Evolutionary conservation across 2,113 vertebrate genomes (phyloP).

Genomic region (Psittacara wagleri): DNA sequence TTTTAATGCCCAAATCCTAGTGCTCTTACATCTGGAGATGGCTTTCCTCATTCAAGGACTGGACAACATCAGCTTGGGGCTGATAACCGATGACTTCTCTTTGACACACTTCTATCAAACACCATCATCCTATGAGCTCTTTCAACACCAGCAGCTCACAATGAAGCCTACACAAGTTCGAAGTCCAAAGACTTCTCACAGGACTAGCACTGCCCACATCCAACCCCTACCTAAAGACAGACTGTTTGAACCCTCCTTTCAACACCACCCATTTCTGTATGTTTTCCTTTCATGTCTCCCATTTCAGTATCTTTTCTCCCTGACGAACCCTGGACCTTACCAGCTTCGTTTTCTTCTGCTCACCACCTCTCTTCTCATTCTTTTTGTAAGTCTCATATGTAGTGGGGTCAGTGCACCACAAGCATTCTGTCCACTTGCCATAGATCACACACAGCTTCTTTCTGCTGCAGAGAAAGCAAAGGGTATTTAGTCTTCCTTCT

Average conservation of each 20-base stretch:
- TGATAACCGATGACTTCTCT: neutral
- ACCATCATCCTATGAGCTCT: neutral
- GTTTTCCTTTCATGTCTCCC: neutral
- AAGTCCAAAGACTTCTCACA: neutral
- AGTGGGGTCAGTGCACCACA: constrained; percentile 89
- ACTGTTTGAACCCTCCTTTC: neutral
- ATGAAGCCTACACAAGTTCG: neutral
- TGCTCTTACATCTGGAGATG: neutral
- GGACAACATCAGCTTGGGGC: neutral
- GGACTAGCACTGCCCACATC: neutral
- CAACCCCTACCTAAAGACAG: neutral
- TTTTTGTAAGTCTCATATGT: constrained; percentile 84
- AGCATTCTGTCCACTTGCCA: constrained; percentile 96
- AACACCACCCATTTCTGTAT: neutral
- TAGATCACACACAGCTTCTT: constrained; percentile 94
- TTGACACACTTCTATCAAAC: neutral
- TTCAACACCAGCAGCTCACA: neutral
- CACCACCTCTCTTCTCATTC: constrained; percentile 82
- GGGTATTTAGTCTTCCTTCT: neutral
- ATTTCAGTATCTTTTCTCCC: neutral
- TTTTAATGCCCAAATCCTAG: neutral
- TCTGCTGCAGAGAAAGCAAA: constrained; percentile 75
- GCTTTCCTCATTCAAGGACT: neutral
- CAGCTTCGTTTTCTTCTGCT: constrained; percentile 78
- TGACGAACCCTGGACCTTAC: constrained; percentile 65